Conservation (phyloP, 2,113 vertebrate species). For the human (Homo sapiens) region GRCh38 chr9:38326501-38327000, state of each 20-base stretch:
- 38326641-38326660: neutral
- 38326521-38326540: neutral
- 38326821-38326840: too few species aligned
- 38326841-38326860: too few species aligned
- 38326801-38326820: too few species aligned
- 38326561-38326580: neutral
- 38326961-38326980: neutral
- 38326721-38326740: neutral
- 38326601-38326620: neutral
- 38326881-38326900: too few species aligned
- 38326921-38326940: neutral
- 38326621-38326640: neutral
- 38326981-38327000: neutral
- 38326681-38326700: neutral
- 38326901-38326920: rapidly evolving
- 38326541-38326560: neutral
- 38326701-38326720: neutral
- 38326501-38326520: neutral
- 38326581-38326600: neutral
- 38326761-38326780: neutral
- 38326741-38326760: neutral
- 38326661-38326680: neutral
- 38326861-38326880: too few species aligned
- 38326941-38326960: neutral
- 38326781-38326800: neutral